These are phyloP conservation scores for Paradoxurus hermaphroditus DNA, from an alignment of 2,113 vertebrate genomes.

Conservation along the genomic window DNA sequence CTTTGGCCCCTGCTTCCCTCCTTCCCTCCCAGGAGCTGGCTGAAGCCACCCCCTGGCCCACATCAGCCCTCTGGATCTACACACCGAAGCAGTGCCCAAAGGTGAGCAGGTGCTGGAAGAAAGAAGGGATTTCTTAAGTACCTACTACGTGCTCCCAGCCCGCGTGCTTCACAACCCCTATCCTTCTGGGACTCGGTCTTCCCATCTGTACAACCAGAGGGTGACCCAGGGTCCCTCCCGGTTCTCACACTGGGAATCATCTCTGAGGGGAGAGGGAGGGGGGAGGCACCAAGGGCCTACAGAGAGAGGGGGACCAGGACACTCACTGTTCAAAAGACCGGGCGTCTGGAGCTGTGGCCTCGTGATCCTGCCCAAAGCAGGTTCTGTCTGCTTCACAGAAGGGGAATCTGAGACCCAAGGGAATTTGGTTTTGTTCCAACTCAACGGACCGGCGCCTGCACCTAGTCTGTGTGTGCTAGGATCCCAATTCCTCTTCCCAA, in stretches of 20 bases:
- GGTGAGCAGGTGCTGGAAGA: neutral
- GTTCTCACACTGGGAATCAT: neutral
- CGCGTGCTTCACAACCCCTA: neutral
- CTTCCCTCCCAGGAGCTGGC: neutral
- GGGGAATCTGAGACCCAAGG: neutral
- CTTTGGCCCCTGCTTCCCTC: neutral
- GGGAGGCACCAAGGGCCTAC: neutral
- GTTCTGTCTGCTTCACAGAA: neutral
- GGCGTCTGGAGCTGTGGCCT: neutral
- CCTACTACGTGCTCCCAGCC: neutral
- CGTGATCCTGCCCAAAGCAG: neutral
- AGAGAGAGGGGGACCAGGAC: neutral
- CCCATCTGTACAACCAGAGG: neutral
- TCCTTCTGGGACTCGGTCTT: neutral
- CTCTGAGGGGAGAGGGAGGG: fast-evolving
- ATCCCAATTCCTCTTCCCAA: neutral
- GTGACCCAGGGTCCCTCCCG: neutral
- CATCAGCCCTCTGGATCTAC: neutral
- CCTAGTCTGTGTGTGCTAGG: neutral
- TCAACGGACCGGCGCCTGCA: neutral
- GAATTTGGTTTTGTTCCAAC: neutral
- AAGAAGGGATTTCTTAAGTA: neutral
- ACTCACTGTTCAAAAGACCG: neutral
- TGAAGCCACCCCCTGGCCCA: neutral
- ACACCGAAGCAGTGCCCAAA: neutral